Evolutionary conservation across 1,140 invertebrate genomes (phyloP).

Genomic region (Pentalonia nigronervosa): DNA sequence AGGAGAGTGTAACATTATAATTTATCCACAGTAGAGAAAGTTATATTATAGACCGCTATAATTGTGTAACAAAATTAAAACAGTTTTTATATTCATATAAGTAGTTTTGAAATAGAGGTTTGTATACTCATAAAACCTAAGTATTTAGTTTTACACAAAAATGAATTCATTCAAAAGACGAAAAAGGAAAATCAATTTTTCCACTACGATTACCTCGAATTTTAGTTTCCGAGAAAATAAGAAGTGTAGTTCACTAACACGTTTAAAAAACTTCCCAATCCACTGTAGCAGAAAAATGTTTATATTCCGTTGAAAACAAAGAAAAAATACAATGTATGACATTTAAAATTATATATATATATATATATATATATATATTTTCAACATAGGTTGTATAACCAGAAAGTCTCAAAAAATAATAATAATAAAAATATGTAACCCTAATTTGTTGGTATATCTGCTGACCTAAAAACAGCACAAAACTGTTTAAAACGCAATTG

Average conservation of each 20-base stretch:
- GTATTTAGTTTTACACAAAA: background rate
- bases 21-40: background rate
- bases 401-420: background rate
- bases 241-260: background rate
- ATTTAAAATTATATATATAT: background rate
- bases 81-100: background rate
- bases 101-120: background rate
- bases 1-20: background rate
- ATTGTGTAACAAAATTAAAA: background rate
- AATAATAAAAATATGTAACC: background rate
- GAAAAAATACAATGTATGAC: background rate
- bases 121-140: background rate
- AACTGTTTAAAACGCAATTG: background rate
- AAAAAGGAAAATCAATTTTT: constrained; percentile 36
- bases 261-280: constrained; percentile 26
- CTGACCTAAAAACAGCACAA: background rate
- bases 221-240: constrained; percentile 31
- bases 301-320: background rate
- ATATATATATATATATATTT: background rate
- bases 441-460: background rate
- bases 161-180: background rate
- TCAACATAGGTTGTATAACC: background rate
- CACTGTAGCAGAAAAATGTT: constrained; percentile 45
- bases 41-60: background rate
- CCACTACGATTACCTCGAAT: constrained; percentile 28